A percentile compares a stretch with the other conserved stretches of the same genome.
These are phyloP conservation scores for Aphidoletes aphidimyza DNA, from an alignment of 2,888 invertebrate genomes.

Conservation along the genomic window DNA sequence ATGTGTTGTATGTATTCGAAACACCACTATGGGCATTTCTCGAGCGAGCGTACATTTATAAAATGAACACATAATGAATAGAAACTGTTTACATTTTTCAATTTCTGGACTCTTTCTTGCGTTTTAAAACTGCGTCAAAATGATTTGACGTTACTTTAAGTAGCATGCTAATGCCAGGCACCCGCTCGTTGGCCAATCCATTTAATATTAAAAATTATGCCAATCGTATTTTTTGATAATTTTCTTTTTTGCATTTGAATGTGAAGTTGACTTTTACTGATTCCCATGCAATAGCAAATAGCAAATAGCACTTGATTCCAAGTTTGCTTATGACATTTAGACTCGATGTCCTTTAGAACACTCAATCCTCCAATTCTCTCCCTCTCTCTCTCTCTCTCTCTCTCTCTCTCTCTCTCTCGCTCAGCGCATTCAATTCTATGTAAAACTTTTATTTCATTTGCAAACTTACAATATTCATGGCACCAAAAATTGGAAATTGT, in stretches of 20 bases:
- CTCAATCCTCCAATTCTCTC: neutral
- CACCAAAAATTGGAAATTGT: constrained; percentile 29
- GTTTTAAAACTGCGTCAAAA: constrained; percentile 13
- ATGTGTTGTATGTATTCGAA: constrained; percentile 21
- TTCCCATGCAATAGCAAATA: neutral
- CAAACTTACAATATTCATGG: constrained; percentile 45
- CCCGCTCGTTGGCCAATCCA: constrained; percentile 17
- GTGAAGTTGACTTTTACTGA: constrained; percentile 10
- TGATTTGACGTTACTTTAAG: neutral
- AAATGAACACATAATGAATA: constrained; percentile 15
- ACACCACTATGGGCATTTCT: neutral
- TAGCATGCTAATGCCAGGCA: constrained; percentile 4
- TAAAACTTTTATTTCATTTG: constrained; percentile 49
- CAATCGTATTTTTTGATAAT: neutral
- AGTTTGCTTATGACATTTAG: neutral
- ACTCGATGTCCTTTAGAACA: constrained; percentile 2
- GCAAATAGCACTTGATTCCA: neutral
- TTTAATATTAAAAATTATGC: constrained; percentile 36
- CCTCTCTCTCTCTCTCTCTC: neutral
- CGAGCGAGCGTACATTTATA: neutral
- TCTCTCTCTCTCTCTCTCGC: neutral
- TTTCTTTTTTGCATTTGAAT: neutral
- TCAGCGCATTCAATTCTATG: neutral
- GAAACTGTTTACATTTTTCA: constrained; percentile 21
- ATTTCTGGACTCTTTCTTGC: neutral